Base-by-base conservation (phyloP, 2,113 vertebrate species). In the Notothenia coriiceps region DNA sequence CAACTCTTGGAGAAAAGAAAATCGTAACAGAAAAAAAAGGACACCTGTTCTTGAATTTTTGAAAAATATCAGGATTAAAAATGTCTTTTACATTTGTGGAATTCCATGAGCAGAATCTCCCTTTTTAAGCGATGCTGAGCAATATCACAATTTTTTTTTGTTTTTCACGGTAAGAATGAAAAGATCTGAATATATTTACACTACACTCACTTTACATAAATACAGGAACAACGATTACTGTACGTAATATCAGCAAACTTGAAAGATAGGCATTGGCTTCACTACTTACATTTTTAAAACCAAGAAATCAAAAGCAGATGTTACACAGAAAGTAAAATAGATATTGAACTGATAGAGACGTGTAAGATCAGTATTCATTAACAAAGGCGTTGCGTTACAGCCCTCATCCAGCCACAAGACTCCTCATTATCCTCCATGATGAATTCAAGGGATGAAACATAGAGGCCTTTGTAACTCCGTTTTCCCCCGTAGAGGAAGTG, bases 151-250 rank as follows among this genome's bases (percentile, higher is more conserved):
- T 95, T 84, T 77, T 96, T 95, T 96, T 95, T 29, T 25, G 22
- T 20, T 17, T 69, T 52, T 40, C 10, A 97, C 96, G 94, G 94
- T 94, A 97, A 97, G 96, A 90, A 97, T 96, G 95, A 97, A 98
- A 97, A 96, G 94, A 96, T 98, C 95, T 97, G 96, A 96, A 94
- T 96, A 97, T 99, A 99, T 99, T 97, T 99, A 99, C 98, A 99
- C 96, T 97, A 98, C 97, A 96, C 97, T 98, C 97, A 98, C 97
- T 98, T 97, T 98, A 99, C 97, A 98, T 99, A 98, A 99, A 98
- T 99, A 99, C 98, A 98, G 96, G 95, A 98, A 97, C 97, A 95
- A 97, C 97, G 96, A 97, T 96, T 97, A 99, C 96, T 95, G 97
- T 93, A 94, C 91, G 88, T 77, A 98, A 97, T 97, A 97, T 97